These are phyloP conservation scores for Athene cunicularia DNA, from an alignment of 2,113 vertebrate genomes.

Conservation along the genomic window DNA sequence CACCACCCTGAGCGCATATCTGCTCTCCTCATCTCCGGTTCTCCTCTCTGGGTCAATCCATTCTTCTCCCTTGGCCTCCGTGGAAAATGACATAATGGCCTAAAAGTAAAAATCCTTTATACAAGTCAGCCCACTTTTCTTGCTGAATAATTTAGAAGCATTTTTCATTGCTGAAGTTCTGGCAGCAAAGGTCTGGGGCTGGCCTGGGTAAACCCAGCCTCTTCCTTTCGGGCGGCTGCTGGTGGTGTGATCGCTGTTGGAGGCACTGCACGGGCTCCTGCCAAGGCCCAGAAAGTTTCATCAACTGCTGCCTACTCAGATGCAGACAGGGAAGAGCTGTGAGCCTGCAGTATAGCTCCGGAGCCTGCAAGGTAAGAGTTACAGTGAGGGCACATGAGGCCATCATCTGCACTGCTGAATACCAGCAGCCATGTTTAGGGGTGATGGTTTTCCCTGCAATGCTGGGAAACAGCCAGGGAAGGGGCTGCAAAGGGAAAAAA, in stretches of 20 bases:
- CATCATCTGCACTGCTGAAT: neutral
- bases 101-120: neutral
- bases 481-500: neutral
- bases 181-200: neutral
- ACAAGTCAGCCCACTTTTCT: neutral
- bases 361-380: neutral
- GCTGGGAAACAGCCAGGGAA: neutral
- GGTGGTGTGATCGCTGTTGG: neutral
- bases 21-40: rapidly evolving
- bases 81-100: neutral
- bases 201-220: neutral
- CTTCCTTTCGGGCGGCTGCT: neutral
- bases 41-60: neutral
- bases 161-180: neutral
- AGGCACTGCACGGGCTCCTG: neutral
- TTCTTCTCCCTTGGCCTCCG: neutral
- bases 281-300: neutral
- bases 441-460: neutral
- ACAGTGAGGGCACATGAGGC: neutral
- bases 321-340: neutral
- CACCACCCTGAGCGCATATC: rapidly evolving
- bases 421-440: rapidly evolving
- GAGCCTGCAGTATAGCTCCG: neutral
- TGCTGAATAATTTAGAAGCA: neutral
- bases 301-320: neutral